Conservation (phyloP, 2,113 vertebrate species). For the Zapus hudsonius region DNA sequence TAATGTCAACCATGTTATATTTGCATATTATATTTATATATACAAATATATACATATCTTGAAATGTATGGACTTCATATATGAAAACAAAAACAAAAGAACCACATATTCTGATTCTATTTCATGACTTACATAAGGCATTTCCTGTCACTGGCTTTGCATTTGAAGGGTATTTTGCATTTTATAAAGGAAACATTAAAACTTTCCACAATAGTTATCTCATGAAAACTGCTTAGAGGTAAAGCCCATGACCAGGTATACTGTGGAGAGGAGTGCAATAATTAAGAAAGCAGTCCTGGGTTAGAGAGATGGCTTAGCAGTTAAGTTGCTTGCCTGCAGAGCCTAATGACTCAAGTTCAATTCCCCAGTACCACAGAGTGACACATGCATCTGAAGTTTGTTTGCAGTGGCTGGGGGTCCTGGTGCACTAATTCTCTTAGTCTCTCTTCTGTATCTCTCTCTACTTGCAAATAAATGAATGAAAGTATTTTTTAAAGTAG, state of each 20-base stretch:
- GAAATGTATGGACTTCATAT: not conserved
- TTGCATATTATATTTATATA: not conserved
- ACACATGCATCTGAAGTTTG: too few species aligned
- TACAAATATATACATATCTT: too few species aligned
- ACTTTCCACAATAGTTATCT: not conserved
- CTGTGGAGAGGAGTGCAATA: not conserved
- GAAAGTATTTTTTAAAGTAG: too few species aligned
- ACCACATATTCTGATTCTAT: not conserved
- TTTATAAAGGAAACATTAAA: not conserved
- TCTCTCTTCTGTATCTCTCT: too few species aligned
- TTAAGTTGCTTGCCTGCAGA: too few species aligned
- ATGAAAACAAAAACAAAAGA: not conserved
- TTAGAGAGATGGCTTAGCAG: too few species aligned
- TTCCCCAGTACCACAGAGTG: too few species aligned
- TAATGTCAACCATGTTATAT: not conserved
- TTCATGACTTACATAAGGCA: not conserved
- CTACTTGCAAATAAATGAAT: too few species aligned
- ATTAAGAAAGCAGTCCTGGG: not conserved
- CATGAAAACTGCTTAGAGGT: not conserved
- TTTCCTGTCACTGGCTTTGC: not conserved
- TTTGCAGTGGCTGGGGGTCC: too few species aligned
- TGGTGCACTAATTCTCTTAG: too few species aligned
- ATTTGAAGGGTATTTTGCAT: slow-evolving; percentile 34
- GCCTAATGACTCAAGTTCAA: too few species aligned
- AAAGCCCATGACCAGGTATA: not conserved